Evolutionary conservation across 2,797 vertebrate genomes (phyloP).

Genomic region (Gila robusta): DNA sequence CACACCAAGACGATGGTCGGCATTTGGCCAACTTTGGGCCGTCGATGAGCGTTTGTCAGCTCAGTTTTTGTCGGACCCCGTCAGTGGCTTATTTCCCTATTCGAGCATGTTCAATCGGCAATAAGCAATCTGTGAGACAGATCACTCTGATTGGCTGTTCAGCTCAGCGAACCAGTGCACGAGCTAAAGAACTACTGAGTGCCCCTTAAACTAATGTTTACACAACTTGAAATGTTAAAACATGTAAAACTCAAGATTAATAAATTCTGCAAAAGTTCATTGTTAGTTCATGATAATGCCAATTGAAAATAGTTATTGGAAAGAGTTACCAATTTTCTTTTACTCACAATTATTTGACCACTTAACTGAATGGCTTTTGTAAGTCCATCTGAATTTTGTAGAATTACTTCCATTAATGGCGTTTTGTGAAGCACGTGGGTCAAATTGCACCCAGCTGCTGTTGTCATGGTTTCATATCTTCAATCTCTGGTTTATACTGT

Average conservation of each 20-base stretch:
- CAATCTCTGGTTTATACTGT: conserved; percentile 21
- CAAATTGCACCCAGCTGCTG: conserved; percentile 17
- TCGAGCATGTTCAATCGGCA: background rate
- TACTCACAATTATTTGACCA: background rate
- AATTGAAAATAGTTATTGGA: background rate
- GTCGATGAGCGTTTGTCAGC: background rate
- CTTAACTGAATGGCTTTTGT: background rate
- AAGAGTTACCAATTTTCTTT: background rate
- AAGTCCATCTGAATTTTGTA: background rate
- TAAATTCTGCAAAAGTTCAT: background rate
- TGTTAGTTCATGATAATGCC: too few relatives aligned
- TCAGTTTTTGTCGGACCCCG: background rate
- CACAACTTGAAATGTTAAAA: conserved; percentile 2
- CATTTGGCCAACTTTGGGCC: background rate
- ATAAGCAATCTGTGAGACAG: background rate
- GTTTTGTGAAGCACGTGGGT: background rate
- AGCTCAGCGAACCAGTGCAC: background rate
- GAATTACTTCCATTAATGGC: background rate
- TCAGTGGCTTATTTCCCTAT: too few relatives aligned
- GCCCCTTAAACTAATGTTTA: background rate
- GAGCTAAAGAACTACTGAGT: background rate
- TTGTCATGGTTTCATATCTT: conserved; percentile 48
- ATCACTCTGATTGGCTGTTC: background rate
- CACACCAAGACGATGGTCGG: background rate
- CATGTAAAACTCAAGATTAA: background rate